Base-by-base conservation (phyloP, 2,797 vertebrate species). In the Pantherophis vulpinus region DNA sequence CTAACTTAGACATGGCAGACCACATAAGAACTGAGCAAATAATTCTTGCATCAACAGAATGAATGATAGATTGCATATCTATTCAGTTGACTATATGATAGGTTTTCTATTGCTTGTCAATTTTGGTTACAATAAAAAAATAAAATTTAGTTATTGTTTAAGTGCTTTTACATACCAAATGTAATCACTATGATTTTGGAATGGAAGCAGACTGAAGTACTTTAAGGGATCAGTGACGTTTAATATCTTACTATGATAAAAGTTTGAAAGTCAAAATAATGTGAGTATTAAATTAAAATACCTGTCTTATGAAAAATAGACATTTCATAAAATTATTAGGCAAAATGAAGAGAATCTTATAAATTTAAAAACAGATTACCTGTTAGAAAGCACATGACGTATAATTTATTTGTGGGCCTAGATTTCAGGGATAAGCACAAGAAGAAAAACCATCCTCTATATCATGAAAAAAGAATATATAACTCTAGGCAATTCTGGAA, bases 281-380 rank as follows among this genome's bases (percentile, higher is more conserved):
- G 79, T 88, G 51, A 86, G 93, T n/a, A 95, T 90, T 89, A 74
- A 90, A 74, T 93, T 91, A 74, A 37, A 95, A 37, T 58, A 56
- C 29, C 87, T 91, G 87, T 94, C 93, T 88, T 94, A 63, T 56
- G 86, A 94, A 92, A 93, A 96, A 94, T 92, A 91, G 95, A 96
- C 91, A 95, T 95, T 95, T 95, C 92, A 60, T 95, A 95, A 90
- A 86, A 94, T 56, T 94, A 91, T 47, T 51, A 92, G 93, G 93
- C 9, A 92, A 92, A 90, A 95, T 94, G 18, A 79, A 94, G 29
- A 74, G 23, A 70, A 70, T 66, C 2, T 7, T 60, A 29, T 23
- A 91, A 83, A 92, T 79, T 58, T 92, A 89, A 20, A 56, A 92
- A 88, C 86, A 88, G 90, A 74, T 54, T 8, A 16, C 29, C 23